A percentile compares a stretch with the other conserved stretches of the same genome.
These are phyloP conservation scores for Poecilia gillii DNA, from an alignment of 2,797 vertebrate species.

Conservation along the genomic window DNA sequence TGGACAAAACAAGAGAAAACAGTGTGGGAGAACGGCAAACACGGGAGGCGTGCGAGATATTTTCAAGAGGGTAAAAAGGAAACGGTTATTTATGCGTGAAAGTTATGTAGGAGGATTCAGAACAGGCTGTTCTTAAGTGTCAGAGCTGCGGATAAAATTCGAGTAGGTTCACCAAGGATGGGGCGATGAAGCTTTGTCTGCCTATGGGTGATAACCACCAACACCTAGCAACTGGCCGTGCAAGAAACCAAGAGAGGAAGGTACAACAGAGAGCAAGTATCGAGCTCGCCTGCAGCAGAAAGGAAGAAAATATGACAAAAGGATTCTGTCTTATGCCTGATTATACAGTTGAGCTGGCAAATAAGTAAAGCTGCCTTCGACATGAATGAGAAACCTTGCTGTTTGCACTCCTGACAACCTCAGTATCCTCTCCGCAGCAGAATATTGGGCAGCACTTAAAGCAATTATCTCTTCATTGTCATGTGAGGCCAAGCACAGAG, in stretches of 20 bases:
- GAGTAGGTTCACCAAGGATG: slow-evolving; percentile 20
- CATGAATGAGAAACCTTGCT: slow-evolving; percentile 31
- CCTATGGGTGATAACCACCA: slow-evolving; percentile 28
- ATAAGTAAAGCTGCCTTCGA: slow-evolving; percentile 22
- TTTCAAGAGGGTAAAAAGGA: slow-evolving; percentile 26
- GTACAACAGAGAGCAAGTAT: slow-evolving; percentile 1
- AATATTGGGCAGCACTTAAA: slow-evolving; percentile 63
- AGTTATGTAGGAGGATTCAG: slow-evolving; percentile 35
- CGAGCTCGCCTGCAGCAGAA: slow-evolving; percentile 10
- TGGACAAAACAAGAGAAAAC: slow-evolving; percentile 34
- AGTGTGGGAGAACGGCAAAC: slow-evolving; percentile 49
- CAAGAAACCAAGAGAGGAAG: background rate
- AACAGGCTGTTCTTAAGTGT: slow-evolving; percentile 27
- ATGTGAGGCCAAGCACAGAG: slow-evolving; percentile 62
- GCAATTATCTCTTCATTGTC: slow-evolving; percentile 64
- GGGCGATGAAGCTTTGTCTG: slow-evolving; percentile 33
- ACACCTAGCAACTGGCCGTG: slow-evolving; percentile 38
- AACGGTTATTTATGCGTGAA: slow-evolving; percentile 37
- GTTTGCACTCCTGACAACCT: slow-evolving; percentile 45
- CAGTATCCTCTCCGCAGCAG: slow-evolving; percentile 46
- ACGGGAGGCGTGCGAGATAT: slow-evolving; percentile 34
- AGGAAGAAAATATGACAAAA: slow-evolving; percentile 4
- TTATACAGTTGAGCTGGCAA: slow-evolving; percentile 8
- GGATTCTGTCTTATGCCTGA: slow-evolving; percentile 6
- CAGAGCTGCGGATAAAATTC: slow-evolving; percentile 33